Evolutionary conservation across 2,113 vertebrate species (phyloP).

Genomic region (Numenius arquata): DNA sequence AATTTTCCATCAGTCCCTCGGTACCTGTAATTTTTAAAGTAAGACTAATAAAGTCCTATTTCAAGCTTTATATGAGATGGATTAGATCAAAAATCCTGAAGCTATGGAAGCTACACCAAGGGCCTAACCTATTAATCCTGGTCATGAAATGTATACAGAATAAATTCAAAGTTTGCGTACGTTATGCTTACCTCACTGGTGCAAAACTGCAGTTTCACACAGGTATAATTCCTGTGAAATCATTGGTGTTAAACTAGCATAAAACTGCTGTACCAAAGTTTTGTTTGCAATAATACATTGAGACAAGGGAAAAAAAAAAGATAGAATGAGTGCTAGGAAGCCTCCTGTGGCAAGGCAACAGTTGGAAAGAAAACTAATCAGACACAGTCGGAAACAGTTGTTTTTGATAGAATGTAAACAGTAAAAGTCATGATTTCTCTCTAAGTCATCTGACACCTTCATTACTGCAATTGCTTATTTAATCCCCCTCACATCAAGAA

Average conservation of each 20-base stretch:
- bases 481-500: constrained; percentile 36
- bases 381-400: neutral
- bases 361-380: constrained; percentile 47
- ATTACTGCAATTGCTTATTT: constrained; percentile 46
- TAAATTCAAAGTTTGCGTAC: neutral
- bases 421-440: constrained; percentile 51
- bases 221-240: neutral
- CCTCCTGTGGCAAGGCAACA: neutral
- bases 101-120: neutral
- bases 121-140: neutral
- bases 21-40: neutral
- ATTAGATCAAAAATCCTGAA: neutral
- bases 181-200: neutral
- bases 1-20: neutral
- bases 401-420: constrained; percentile 21
- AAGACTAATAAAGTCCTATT: neutral
- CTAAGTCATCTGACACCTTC: constrained; percentile 37
- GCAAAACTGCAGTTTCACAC: neutral
- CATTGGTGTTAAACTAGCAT: neutral
- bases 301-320: neutral
- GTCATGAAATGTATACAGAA: neutral
- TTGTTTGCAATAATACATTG: neutral
- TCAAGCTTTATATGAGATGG: neutral
- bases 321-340: neutral
- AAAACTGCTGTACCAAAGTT: neutral